Conservation (phyloP, 2,888 invertebrate species). For the Ernsta delagoae region DNA sequence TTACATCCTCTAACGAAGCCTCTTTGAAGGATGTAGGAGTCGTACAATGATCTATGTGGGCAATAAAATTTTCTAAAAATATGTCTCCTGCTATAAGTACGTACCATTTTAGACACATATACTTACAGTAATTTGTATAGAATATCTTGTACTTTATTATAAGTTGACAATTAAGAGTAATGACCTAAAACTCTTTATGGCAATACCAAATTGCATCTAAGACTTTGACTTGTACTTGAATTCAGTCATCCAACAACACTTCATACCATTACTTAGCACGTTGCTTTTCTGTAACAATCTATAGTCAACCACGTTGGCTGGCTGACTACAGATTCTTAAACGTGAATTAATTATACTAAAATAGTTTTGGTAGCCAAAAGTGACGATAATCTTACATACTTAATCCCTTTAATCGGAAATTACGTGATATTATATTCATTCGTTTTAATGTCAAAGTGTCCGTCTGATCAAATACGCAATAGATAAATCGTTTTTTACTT, state of each 20-base stretch:
- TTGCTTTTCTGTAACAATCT: neutral
- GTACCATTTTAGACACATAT: conserved; percentile 32
- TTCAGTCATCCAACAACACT: too few relatives aligned
- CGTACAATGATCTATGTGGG: conserved; percentile 65
- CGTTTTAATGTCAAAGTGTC: too few relatives aligned
- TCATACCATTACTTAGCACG: neutral
- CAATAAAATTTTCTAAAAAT: conserved; percentile 79
- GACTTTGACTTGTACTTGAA: conserved; percentile 10
- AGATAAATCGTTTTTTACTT: neutral
- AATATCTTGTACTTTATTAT: conserved; percentile 36
- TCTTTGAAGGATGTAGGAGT: conserved; percentile 20
- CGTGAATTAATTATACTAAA: neutral
- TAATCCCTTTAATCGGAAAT: too few relatives aligned
- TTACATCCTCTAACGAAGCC: neutral
- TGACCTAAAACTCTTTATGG: conserved; percentile 17
- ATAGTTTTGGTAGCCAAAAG: neutral
- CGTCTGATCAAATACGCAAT: neutral
- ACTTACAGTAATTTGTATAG: conserved; percentile 23
- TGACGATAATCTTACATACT: neutral
- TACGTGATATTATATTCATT: too few relatives aligned
- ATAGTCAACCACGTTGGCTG: neutral
- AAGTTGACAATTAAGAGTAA: conserved; percentile 22
- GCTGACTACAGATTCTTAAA: neutral
- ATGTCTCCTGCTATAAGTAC: conserved; percentile 72
- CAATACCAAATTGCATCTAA: conserved; percentile 5